phyloP scores from a whole-genome alignment of 2,888 invertebrate species.

The Argynnis bischoffii region DNA sequence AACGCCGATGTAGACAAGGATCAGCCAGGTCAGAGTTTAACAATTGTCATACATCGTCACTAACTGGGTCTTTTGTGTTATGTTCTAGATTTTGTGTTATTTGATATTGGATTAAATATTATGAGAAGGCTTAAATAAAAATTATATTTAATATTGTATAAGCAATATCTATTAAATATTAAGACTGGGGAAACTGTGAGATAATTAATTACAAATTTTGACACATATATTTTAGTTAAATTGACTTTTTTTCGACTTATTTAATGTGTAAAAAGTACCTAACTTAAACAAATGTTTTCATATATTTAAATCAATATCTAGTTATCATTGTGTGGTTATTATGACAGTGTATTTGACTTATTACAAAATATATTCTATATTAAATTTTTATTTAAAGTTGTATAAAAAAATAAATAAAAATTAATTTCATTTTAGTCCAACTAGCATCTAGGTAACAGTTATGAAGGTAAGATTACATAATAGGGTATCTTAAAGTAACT shows the following conservation, averaged over 20 bases:
- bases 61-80: slow-evolving; percentile 55
- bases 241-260: no score
- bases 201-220: no score
- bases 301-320: slow-evolving; percentile 1
- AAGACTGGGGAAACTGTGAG: no score
- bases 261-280: background rate
- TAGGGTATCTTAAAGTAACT: no score
- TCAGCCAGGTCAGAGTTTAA: slow-evolving; percentile 59
- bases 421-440: no score
- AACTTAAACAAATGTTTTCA: background rate
- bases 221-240: no score
- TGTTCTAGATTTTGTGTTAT: slow-evolving; percentile 5
- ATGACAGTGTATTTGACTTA: slow-evolving; percentile 14
- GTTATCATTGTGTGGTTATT: background rate
- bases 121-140: background rate
- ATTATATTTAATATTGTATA: no score
- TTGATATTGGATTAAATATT: slow-evolving; percentile 6
- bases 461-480: no score
- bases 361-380: background rate
- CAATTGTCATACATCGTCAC: slow-evolving; percentile 65
- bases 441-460: no score
- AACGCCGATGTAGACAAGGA: slow-evolving; percentile 70
- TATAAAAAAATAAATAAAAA: no score
- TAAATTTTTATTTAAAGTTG: no score
- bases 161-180: no score